phyloP scores from a whole-genome alignment of 2,888 invertebrate species.

The Leptinotarsa peninsularis region DNA sequence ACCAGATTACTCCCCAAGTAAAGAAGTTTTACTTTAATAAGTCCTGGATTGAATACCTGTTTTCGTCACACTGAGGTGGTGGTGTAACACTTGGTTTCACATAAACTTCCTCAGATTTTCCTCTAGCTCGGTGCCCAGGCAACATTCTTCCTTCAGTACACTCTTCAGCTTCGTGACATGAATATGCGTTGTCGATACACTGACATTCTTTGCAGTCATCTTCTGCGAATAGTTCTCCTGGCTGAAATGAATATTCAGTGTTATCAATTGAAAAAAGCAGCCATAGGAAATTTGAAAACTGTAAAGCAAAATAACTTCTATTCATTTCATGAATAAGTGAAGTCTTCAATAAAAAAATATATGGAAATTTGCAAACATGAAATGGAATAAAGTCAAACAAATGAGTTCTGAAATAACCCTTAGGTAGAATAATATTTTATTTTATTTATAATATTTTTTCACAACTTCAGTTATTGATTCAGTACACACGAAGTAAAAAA shows the following conservation, averaged over 20 bases:
- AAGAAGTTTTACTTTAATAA: neutral
- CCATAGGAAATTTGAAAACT: too few species aligned
- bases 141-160: slow-evolving; percentile 47
- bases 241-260: slow-evolving; percentile 67
- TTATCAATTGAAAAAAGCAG: neutral
- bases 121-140: neutral
- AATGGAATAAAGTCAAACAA: neutral
- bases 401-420: neutral
- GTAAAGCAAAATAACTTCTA: too few species aligned
- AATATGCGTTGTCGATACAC: slow-evolving; percentile 81
- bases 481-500: neutral
- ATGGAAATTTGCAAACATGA: neutral
- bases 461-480: neutral
- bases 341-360: neutral
- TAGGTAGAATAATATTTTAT: neutral
- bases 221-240: slow-evolving; percentile 74
- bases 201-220: slow-evolving; percentile 80
- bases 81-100: slow-evolving; percentile 64
- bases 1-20: neutral
- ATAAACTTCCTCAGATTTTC: slow-evolving; percentile 43
- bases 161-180: slow-evolving; percentile 70
- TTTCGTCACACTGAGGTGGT: slow-evolving; percentile 65
- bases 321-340: neutral
- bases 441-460: neutral
- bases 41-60: slow-evolving; percentile 58